These are phyloP conservation scores for Brotula barbata DNA, from an alignment of 2,797 vertebrate genomes.

Conservation along the genomic window DNA sequence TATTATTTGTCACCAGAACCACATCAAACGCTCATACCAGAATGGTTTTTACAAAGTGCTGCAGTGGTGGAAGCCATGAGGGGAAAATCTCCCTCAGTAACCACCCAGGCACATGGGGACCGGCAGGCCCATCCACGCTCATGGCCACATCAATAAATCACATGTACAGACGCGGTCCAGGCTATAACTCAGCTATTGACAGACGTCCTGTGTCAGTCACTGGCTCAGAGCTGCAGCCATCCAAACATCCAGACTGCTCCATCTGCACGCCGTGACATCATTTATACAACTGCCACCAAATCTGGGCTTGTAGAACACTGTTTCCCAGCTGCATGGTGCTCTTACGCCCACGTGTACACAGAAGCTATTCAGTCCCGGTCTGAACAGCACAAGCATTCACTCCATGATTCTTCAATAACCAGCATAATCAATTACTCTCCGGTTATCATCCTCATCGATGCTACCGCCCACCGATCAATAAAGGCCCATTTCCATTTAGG, in stretches of 20 bases:
- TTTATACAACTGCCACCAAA: constrained; percentile 73
- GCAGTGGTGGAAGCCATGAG: constrained; percentile 36
- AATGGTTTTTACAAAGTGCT: constrained; percentile 43
- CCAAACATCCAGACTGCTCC: constrained; percentile 50
- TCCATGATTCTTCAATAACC: constrained; percentile 39
- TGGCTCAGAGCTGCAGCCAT: constrained; percentile 41
- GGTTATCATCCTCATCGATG: constrained; percentile 45
- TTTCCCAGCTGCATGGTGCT: constrained; percentile 59
- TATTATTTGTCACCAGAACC: constrained; percentile 57
- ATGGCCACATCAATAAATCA: constrained; percentile 62
- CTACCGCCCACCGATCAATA: constrained; percentile 45
- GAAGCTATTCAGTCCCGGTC: constrained; percentile 13
- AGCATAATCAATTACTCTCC: constrained; percentile 49
- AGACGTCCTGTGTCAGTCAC: constrained; percentile 53
- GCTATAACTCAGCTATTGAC: constrained; percentile 55
- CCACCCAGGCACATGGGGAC: constrained; percentile 51
- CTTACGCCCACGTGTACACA: constrained; percentile 29
- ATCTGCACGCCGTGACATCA: constrained; percentile 63
- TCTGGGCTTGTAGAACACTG: constrained; percentile 49
- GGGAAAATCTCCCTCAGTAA: constrained; percentile 45
- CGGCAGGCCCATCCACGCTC: constrained; percentile 52
- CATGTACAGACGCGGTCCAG: constrained; percentile 37
- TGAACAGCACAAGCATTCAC: constrained; percentile 14
- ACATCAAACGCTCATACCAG: constrained; percentile 45
- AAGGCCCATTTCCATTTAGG: constrained; percentile 51